Evolutionary conservation across 2,888 invertebrate genomes (phyloP), one percentile per base, ranked within the genome.

Genomic region (Ichneumon xanthorius): DNA sequence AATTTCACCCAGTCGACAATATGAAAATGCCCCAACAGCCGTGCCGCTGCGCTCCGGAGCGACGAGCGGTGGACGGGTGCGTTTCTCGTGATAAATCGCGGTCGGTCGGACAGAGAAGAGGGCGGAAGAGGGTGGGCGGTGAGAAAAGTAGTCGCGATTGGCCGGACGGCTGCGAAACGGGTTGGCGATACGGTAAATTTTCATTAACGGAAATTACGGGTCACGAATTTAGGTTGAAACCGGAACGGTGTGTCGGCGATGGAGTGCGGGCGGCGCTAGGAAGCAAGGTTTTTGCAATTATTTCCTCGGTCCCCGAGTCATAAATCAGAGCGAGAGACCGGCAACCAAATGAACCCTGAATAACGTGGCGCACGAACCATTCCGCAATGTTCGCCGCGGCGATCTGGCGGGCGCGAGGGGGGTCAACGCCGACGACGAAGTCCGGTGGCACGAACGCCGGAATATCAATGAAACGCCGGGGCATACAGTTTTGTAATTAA

Each of bases 141-240:
- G 81, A 80, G 82, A 67, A 84, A 86, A 86, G 83, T 87, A 86
- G 87, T 86, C 78, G 77, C 84, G 85, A 87, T 88, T 85, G 85
- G 82, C 78, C 70, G 79, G 71, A 67, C 71, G 67, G 58, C 40
- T 61, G 70, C 53, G 82, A 37, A 19, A 55, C 48, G 22, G 19
- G 61, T 67, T 61, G 67, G 71, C 68, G 86, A 86, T 73, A 82
- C 88, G 82, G 89, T 91, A 90, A 90, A 91, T 90, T 91, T 91
- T 91, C 90, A 90, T 90, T 89, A 91, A 89, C 86, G 89, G 88
- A 90, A 91, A 90, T 91, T 91, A 90, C 90, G 87, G 87, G 87
- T 82, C 71, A 67, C 85, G 84, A 87, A 87, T 88, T 87, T 85
- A 80, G 48, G 80, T 76, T 77, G 68, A 63, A 68, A 72, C 22